Evolutionary conservation across 2,797 vertebrate genomes (phyloP), one percentile per base, ranked within the genome.

Genomic region (Varecia variegata): DNA sequence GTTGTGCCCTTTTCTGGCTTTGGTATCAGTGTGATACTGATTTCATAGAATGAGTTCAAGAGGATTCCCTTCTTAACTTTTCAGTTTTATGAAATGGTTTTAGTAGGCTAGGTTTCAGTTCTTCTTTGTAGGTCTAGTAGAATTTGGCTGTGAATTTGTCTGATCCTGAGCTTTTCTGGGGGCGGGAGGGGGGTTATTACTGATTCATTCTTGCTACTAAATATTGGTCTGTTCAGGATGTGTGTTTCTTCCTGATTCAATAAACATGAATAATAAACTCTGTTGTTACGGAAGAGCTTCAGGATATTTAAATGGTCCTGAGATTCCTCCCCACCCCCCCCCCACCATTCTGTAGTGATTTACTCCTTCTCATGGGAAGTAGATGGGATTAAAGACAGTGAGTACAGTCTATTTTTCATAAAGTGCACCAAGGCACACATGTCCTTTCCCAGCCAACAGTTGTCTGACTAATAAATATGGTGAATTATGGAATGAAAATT

Each of bases 371-470:
- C 35, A 5, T 74, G 52, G 18, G 60, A 77, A 81, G 27, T 13
- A 62, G 47, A 79, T 5, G 12, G 9, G 8, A 73, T 60, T 54
- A 88, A 56, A 71, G 45, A 60, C 13, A 27, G 3, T 38, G 12
- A 85, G 40, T 56, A 87, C 32, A 60, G 35, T 52, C 71, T 68
- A 40, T 76, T 91, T 82, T 96, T 88, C 90, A 83, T 70, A 86
- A 88, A 15, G 40, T 50, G 47, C 45, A 86, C 27, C 58, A 90
- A 94, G 76, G 27, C 50, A 86, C 38, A 67, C 47, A 8, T 76
- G 38, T 23, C 10, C 47, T 77, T 88, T 62, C 52, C 11, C 90
- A 86, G n/a, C 40, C 84, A 82, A 87, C 38, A 21, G 15, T 56
- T 73, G 17, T n/a, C 47, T 88, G 15, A 74, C 23, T 60, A 87